Percentiles rank a stretch among this genome's conserved stretches.
Evolutionary conservation across 2,797 vertebrate species (phyloP).

Genomic region (Tolypeutes matacus): DNA sequence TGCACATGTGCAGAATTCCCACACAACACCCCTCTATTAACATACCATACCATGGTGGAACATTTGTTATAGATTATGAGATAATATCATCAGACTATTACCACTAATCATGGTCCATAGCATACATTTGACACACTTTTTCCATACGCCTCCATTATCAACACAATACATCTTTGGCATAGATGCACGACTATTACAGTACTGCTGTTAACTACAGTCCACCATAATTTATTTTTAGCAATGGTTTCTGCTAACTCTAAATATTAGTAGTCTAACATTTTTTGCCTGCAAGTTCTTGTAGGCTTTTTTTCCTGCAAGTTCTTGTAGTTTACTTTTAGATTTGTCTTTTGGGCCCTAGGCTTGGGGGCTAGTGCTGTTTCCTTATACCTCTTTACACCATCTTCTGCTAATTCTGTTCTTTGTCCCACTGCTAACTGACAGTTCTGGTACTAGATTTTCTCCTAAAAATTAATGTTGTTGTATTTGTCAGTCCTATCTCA

Average conservation of each 20-base stretch:
- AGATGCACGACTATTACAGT: too few relatives aligned
- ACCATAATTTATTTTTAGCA: not conserved
- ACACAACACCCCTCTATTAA: too few relatives aligned
- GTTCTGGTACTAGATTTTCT: constrained; percentile 55
- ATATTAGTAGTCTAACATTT: not conserved
- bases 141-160: too few relatives aligned
- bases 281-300: constrained; percentile 6
- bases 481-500: constrained; percentile 33
- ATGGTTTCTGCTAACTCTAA: not conserved
- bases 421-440: not conserved
- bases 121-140: too few relatives aligned
- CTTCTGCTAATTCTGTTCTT: constrained; percentile 7
- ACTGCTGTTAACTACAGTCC: not conserved
- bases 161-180: too few relatives aligned
- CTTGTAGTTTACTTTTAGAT: constrained; percentile 9
- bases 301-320: not conserved
- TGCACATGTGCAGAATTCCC: too few relatives aligned
- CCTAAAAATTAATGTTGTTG: constrained; percentile 39
- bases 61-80: too few relatives aligned
- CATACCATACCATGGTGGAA: too few relatives aligned
- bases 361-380: not conserved
- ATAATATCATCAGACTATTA: too few relatives aligned
- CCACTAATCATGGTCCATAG: too few relatives aligned
- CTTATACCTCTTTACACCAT: not conserved
- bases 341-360: not conserved